A percentile compares a stretch with the other conserved stretches of the same genome.
phyloP scores from a whole-genome alignment of 2,113 vertebrate genomes.

The Pelodiscus sinensis region DNA sequence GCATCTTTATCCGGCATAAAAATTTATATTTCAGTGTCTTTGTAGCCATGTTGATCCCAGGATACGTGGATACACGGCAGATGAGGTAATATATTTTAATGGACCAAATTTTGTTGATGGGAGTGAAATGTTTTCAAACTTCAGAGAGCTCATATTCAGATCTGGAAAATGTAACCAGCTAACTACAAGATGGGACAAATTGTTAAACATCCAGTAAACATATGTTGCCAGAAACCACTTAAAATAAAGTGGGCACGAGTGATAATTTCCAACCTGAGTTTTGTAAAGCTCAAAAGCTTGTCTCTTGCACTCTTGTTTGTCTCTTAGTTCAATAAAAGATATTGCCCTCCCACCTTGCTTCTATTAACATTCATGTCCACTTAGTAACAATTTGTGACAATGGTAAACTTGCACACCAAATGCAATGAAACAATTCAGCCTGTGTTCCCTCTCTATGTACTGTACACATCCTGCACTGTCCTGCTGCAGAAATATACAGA shows the following conservation, averaged over 20 bases:
- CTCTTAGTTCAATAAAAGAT: background rate
- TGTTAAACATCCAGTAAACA: background rate
- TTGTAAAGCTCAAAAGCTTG: background rate
- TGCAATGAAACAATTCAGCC: background rate
- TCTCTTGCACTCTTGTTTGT: background rate
- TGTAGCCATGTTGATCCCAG: background rate
- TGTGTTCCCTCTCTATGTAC: background rate
- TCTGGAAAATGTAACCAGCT: background rate
- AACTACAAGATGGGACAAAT: background rate
- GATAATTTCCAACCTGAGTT: background rate
- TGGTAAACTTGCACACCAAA: conserved; percentile 37
- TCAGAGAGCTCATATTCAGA: background rate
- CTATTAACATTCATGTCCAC: background rate
- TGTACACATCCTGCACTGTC: background rate
- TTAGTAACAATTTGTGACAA: background rate
- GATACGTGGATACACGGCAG: background rate
- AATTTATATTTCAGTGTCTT: background rate
- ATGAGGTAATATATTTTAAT: background rate
- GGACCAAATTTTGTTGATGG: background rate
- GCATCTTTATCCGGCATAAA: background rate
- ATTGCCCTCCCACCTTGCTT: background rate
- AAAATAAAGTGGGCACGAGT: background rate
- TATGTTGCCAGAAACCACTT: background rate
- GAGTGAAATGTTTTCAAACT: background rate
- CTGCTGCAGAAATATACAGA: background rate